Evolutionary conservation across 2,113 vertebrate species (phyloP).

Genomic region (Melanerpes formicivorus): DNA sequence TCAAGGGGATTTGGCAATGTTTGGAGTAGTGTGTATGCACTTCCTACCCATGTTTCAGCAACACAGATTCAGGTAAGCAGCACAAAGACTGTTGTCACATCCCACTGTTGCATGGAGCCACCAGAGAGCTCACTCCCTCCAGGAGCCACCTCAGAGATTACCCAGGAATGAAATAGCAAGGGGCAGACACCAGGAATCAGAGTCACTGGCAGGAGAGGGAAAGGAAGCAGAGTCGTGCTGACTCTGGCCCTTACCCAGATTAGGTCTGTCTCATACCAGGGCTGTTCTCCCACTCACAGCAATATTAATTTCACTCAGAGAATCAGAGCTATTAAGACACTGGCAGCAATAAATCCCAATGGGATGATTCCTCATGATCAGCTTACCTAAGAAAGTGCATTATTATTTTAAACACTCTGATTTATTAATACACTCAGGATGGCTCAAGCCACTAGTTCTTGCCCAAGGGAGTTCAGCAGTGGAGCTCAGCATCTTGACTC

Average conservation of each 20-base stretch:
- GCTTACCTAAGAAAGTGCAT: constrained; percentile 17
- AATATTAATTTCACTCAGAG: not conserved
- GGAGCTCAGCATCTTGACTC: constrained; percentile 43
- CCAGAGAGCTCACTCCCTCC: fast-evolving
- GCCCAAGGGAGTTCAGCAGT: constrained; percentile 1
- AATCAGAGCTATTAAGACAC: not conserved
- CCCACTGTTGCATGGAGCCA: fast-evolving
- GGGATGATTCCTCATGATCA: not conserved
- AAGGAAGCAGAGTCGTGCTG: not conserved
- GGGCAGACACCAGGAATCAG: not conserved
- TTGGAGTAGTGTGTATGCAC: not conserved
- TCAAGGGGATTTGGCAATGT: not conserved
- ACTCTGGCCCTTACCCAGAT: not conserved
- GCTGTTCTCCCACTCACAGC: not conserved
- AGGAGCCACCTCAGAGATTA: not conserved
- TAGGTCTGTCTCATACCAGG: constrained; percentile 17
- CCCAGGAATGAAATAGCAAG: constrained; percentile 21
- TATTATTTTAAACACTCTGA: not conserved
- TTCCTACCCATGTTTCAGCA: not conserved
- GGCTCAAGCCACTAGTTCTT: not conserved
- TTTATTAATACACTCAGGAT: constrained; percentile 31
- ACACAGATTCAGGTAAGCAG: not conserved
- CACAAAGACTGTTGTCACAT: not conserved
- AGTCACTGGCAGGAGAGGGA: not conserved
- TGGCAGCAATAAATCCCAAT: not conserved